These are phyloP conservation scores for Porites rus DNA, from an alignment of 92 coral and sea anemone genomes.

Conservation along the genomic window DNA sequence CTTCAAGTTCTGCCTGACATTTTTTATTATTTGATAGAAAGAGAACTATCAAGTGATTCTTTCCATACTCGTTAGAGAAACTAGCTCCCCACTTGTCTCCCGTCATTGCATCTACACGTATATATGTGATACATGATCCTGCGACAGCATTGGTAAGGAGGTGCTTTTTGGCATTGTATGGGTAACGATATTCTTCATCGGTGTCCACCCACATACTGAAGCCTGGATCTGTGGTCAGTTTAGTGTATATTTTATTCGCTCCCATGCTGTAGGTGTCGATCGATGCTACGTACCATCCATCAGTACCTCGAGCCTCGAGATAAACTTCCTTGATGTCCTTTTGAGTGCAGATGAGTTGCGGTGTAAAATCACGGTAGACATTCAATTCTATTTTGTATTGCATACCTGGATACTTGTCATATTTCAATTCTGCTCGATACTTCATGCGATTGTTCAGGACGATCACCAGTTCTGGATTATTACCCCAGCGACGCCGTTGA, in stretches of 20 bases:
- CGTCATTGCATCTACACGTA: constrained; percentile 31
- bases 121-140: constrained; percentile 31
- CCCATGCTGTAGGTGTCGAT: constrained; percentile 31
- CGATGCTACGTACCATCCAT: constrained; percentile 36
- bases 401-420: not conserved
- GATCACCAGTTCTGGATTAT: constrained; percentile 21
- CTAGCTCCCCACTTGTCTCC: constrained; percentile 8
- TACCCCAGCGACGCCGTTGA: constrained; percentile 1
- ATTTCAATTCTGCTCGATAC: constrained; percentile 14
- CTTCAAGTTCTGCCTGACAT: constrained; percentile 34
- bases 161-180: constrained; percentile 30
- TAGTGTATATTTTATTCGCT: constrained; percentile 3
- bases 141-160: constrained; percentile 31
- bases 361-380: constrained; percentile 9
- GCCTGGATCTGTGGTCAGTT: constrained; percentile 32
- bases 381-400: constrained; percentile 4
- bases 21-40: constrained; percentile 18
- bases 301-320: constrained; percentile 22
- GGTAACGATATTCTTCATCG: constrained; percentile 19
- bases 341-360: constrained; percentile 13
- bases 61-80: not conserved
- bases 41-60: constrained; percentile 24
- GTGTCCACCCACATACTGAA: not conserved
- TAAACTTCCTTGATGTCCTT: constrained; percentile 13
- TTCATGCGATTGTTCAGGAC: not conserved